Evolutionary conservation across 2,797 vertebrate species (phyloP).

Genomic region (Hafferia zeledoni): DNA sequence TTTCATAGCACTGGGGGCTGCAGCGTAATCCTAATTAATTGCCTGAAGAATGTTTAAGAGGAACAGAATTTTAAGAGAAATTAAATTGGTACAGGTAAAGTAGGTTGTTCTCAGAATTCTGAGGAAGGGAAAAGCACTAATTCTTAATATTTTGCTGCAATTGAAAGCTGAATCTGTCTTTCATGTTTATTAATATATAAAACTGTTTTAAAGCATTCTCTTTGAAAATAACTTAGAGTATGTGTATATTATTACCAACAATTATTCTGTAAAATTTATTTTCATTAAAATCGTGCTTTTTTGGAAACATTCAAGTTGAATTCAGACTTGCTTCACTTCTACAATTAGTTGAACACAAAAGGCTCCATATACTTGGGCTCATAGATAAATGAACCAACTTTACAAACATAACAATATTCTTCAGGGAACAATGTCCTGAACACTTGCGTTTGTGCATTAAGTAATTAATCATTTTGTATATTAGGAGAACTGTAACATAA

Average conservation of each 20-base stretch:
- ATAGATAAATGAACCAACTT: not conserved
- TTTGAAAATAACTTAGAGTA: not conserved
- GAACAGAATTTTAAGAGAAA: not conserved
- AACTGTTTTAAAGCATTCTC: not conserved
- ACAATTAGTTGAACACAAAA: not conserved
- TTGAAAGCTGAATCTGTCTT: not conserved
- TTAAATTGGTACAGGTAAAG: not conserved
- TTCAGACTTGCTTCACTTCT: not conserved
- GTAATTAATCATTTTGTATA: not conserved
- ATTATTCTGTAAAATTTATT: not conserved
- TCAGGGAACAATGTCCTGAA: not conserved
- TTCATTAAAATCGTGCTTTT: not conserved
- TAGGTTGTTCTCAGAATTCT: not conserved
- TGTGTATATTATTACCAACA: not conserved
- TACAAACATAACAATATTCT: not conserved
- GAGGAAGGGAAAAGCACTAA: not conserved
- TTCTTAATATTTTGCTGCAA: not conserved
- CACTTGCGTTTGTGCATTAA: not conserved
- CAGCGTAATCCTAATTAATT: not conserved
- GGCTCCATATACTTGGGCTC: fast-evolving
- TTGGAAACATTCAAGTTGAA: not conserved
- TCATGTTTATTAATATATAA: not conserved
- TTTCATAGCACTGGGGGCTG: fast-evolving
- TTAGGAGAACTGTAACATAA: not conserved
- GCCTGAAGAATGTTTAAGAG: not conserved